Evolutionary conservation across 2,888 invertebrate species (phyloP).

Genomic region (Cheilosia urbana): DNA sequence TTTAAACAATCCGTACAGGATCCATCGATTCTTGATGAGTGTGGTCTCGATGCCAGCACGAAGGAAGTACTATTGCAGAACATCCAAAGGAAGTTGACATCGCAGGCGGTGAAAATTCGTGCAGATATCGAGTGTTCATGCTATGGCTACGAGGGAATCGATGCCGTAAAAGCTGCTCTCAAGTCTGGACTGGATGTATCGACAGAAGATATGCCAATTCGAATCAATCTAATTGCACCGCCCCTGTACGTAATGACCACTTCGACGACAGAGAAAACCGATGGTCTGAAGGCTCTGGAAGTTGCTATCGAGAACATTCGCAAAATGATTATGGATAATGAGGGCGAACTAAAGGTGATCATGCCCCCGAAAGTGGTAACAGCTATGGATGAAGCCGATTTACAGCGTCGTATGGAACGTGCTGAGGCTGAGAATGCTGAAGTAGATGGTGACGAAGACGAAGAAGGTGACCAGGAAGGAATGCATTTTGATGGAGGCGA

Average conservation of each 20-base stretch:
- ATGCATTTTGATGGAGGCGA: slow-evolving; percentile 82
- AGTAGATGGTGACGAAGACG: slow-evolving; percentile 94
- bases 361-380: slow-evolving; percentile 99
- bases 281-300: slow-evolving; percentile 95
- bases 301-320: slow-evolving; percentile 95
- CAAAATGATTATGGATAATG: slow-evolving; percentile 90
- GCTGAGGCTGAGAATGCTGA: slow-evolving; percentile 97
- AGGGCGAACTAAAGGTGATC: slow-evolving; percentile 97
- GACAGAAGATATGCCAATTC: slow-evolving; percentile 96
- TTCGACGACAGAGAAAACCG: slow-evolving; percentile 97
- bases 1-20: slow-evolving; percentile 99
- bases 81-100: slow-evolving; percentile 97
- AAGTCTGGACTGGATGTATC: slow-evolving; percentile 95
- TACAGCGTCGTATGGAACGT: slow-evolving; percentile 96
- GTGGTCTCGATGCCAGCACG: slow-evolving; percentile 95
- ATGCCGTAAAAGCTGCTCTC: slow-evolving; percentile 97
- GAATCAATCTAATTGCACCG: slow-evolving; percentile 99
- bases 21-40: slow-evolving; percentile 97
- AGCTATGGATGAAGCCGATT: slow-evolving; percentile 98
- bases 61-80: slow-evolving; percentile 96
- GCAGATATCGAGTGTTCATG: slow-evolving; percentile 97
- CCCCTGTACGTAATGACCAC: slow-evolving; percentile 99
- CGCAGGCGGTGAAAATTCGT: slow-evolving; percentile 97
- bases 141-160: slow-evolving; percentile 99
- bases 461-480: slow-evolving; percentile 86